Evolutionary conservation across 1,140 invertebrate genomes (phyloP).

Genomic region (Drosophila kohkoa): DNA sequence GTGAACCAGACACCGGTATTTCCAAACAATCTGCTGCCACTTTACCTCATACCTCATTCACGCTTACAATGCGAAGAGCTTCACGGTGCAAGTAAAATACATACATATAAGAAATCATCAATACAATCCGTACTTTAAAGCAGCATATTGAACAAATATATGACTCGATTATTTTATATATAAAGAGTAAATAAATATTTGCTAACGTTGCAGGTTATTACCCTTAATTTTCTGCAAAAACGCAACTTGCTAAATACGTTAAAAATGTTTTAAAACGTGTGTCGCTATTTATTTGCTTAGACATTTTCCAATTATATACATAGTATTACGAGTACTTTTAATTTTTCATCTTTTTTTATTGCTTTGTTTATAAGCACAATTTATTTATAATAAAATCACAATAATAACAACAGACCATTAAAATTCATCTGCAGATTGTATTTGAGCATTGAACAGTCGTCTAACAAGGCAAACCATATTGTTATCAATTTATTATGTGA

Average conservation of each 20-base stretch:
- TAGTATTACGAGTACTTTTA: constrained; percentile 9
- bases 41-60: constrained; percentile 12
- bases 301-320: not conserved
- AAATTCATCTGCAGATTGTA: constrained; percentile 12
- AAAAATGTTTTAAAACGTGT: not conserved
- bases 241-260: not conserved
- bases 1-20: constrained; percentile 64
- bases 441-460: not conserved
- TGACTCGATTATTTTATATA: constrained; percentile 6
- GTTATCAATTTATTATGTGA: constrained; percentile 30
- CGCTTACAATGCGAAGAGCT: constrained; percentile 4
- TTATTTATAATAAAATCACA: constrained; percentile 15
- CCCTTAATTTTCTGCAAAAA: constrained; percentile 28
- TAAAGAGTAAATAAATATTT: constrained; percentile 17
- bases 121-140: constrained; percentile 7
- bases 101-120: constrained; percentile 5
- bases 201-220: constrained; percentile 40
- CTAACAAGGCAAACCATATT: not conserved
- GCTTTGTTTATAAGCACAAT: constrained; percentile 9
- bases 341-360: constrained; percentile 5
- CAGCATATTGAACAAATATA: not conserved
- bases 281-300: constrained; percentile 2
- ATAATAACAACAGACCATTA: not conserved
- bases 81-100: constrained; percentile 2
- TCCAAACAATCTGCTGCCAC: constrained; percentile 29